Conservation (phyloP, 2,888 invertebrate genomes). For the Alviniconcha strummeri region DNA sequence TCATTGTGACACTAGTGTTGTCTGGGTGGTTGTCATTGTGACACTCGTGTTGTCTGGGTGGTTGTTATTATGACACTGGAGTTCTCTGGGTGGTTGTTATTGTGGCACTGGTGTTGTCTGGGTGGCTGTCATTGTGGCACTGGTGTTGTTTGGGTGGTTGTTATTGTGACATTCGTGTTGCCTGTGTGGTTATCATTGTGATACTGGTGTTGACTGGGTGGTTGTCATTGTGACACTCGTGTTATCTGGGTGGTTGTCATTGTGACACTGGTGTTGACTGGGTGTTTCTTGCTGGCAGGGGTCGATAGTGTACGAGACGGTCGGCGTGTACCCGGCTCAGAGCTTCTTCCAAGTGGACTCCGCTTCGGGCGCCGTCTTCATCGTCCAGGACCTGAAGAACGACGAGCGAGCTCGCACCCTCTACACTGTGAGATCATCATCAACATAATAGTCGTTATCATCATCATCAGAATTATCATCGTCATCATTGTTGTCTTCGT, state of each 20-base stretch:
- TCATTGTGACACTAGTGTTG: too few relatives aligned
- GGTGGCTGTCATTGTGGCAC: too few relatives aligned
- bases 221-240: neutral
- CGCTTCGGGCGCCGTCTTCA: constrained; percentile 44
- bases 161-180: neutral
- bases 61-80: too few relatives aligned
- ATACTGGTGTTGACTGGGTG: too few relatives aligned
- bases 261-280: neutral
- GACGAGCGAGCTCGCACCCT: constrained; percentile 49
- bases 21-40: too few relatives aligned
- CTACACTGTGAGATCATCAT: constrained; percentile 44
- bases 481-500: neutral
- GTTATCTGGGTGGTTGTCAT: neutral
- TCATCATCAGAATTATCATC: neutral
- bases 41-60: too few relatives aligned
- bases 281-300: constrained; percentile 42
- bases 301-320: constrained; percentile 47
- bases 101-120: too few relatives aligned
- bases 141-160: too few relatives aligned
- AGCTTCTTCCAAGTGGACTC: constrained; percentile 52
- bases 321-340: constrained; percentile 53
- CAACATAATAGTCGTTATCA: neutral
- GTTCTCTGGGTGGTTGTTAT: too few relatives aligned
- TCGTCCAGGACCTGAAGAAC: constrained; percentile 49
- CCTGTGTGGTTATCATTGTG: neutral